Percentiles rank a stretch among this genome's conserved stretches.
These are phyloP conservation scores for Gymnocephalus cernua DNA, from an alignment of 2,113 vertebrate genomes.

Conservation along the genomic window DNA sequence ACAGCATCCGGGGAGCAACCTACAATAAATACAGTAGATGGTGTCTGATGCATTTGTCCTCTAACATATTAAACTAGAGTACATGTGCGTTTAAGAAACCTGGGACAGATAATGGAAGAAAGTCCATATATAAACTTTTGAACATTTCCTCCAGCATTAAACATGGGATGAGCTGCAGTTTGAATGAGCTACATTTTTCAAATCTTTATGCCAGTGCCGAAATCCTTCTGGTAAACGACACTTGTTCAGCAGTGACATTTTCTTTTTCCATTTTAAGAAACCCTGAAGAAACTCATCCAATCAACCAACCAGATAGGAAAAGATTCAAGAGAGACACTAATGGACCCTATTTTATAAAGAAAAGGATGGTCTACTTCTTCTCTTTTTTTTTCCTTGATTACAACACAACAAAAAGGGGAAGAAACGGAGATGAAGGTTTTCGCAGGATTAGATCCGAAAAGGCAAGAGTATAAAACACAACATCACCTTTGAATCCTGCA, in stretches of 20 bases:
- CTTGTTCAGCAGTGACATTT: neutral
- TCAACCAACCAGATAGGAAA: neutral
- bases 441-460: neutral
- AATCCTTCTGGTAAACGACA: neutral
- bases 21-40: neutral
- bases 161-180: neutral
- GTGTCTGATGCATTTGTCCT: neutral
- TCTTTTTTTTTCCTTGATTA: neutral
- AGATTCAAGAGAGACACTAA: conserved; percentile 12
- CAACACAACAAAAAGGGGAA: neutral
- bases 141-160: neutral
- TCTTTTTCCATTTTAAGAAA: neutral
- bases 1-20: no score
- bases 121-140: neutral
- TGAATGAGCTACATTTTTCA: neutral
- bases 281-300: neutral
- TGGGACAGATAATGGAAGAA: neutral
- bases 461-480: neutral
- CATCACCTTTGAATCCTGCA: neutral
- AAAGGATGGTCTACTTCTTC: neutral
- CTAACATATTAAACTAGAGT: neutral
- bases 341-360: conserved; percentile 20
- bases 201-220: neutral
- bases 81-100: neutral
- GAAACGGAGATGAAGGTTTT: neutral